Conservation (phyloP, 2,797 vertebrate species). For the Scomberomorus guttatus region DNA sequence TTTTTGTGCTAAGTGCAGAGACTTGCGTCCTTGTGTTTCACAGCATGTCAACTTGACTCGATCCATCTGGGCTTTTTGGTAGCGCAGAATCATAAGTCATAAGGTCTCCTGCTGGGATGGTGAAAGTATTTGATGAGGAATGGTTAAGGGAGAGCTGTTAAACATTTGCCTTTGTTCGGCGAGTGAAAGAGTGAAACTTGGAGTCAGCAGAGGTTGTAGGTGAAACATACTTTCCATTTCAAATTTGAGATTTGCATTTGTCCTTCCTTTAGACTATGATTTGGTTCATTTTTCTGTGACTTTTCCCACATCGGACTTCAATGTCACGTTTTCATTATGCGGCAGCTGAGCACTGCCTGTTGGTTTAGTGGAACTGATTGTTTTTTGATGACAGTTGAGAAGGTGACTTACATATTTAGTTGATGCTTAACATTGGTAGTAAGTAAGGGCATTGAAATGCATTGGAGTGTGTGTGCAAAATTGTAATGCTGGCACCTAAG, state of each 20-base stretch:
- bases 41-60: slow-evolving; percentile 19
- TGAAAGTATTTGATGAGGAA: slow-evolving; percentile 40
- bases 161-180: slow-evolving; percentile 51
- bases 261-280: slow-evolving; percentile 61
- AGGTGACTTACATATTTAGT: slow-evolving; percentile 75
- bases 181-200: slow-evolving; percentile 14
- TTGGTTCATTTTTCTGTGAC: slow-evolving; percentile 52
- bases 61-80: slow-evolving; percentile 14
- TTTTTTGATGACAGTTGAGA: slow-evolving; percentile 76
- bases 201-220: slow-evolving; percentile 32
- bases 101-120: slow-evolving; percentile 24
- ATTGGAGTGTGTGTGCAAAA: slow-evolving; percentile 19
- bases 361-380: slow-evolving; percentile 75
- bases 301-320: slow-evolving; percentile 60
- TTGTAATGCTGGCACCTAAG: slow-evolving; percentile 14
- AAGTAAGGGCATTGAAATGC: slow-evolving; percentile 42
- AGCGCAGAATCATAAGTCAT: slow-evolving; percentile 9
- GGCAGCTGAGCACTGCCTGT: slow-evolving; percentile 50
- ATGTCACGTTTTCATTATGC: slow-evolving; percentile 75
- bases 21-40: slow-evolving; percentile 43
- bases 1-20: slow-evolving; percentile 38
- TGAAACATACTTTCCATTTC: slow-evolving; percentile 63
- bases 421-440: slow-evolving; percentile 56
- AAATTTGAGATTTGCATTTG: slow-evolving; percentile 73
- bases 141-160: slow-evolving; percentile 18